Base-by-base conservation (phyloP, 1,140 invertebrate genomes). In the Agrilus planipennis region DNA sequence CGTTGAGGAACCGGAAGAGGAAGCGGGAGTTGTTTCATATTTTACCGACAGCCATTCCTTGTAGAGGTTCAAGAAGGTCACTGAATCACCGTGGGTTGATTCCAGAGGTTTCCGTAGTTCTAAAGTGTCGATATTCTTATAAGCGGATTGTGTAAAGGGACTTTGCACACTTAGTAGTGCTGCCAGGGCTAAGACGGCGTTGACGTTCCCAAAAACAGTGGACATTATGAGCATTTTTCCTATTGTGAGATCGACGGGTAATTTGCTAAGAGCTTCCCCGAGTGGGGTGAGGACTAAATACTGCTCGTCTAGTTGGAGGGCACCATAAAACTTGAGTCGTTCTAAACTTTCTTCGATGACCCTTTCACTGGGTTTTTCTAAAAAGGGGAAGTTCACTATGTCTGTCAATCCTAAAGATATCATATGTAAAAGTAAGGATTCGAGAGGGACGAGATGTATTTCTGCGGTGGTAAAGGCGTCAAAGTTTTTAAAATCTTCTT, bases 221-320 rank as follows among this genome's bases (percentile, higher is more conserved):
- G 89, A 91, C 68, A 91, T 81, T 11, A 97, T 85, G 12, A 98
- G 67, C 78, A 97, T 95, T 70, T 98, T 98, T 1, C 93, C 94
- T 46, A 99, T 79, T 1, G 81, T 77, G 32, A 98, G 82, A 61
- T 99, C 94, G 10, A 98, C 89, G 4, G 95, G 95, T 12, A 99
- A 62, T 54, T 80, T 79, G 11, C 91, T 75, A 25, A 99, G 63
- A 39, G 90, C 81, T 60, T 80, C 76, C 12, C 95, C 95, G 40
- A 98, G 73, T 0, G 79, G 72, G 4, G 94, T 98, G n/a, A 99
- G 64, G 48, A 76, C 78, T 35, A 62, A 49, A 34, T 42, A 50
- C 10, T 59, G 39, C 62, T 93, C 86, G 55, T 87, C 81, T 15
- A 79, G 71, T 3, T 76, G 78, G 7, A 99, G 54, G 0, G 92